Percentiles rank a stretch among this genome's conserved stretches.
Evolutionary conservation across 2,888 invertebrate genomes (phyloP).

Genomic region (Brenthis daphne): DNA sequence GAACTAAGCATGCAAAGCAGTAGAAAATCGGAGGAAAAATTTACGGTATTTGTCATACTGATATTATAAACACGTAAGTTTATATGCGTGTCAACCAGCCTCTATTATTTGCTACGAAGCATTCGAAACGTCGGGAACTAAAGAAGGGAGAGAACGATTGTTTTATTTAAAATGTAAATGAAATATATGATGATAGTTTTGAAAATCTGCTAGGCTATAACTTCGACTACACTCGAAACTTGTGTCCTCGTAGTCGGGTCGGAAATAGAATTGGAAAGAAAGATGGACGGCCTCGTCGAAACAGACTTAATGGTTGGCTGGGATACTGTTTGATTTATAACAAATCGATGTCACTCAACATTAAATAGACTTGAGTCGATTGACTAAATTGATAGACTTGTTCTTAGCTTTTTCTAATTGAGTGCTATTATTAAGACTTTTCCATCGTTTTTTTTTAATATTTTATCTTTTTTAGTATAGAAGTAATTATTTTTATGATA

Average conservation of each 20-base stretch:
- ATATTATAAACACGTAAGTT: no score
- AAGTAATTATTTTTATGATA: no score
- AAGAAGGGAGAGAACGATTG: no score
- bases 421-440: conserved; percentile 4
- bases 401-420: conserved; percentile 28
- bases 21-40: no score
- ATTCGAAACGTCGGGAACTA: no score
- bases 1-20: no score
- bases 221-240: conserved; percentile 40
- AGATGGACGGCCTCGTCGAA: conserved; percentile 47
- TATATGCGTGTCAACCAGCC: no score
- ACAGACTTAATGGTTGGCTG: conserved; percentile 44
- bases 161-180: no score
- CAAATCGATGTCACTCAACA: conserved; percentile 43
- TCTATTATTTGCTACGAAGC: no score
- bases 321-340: conserved; percentile 45
- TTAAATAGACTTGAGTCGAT: conserved; percentile 40
- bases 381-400: conserved; percentile 40
- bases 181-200: not conserved
- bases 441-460: not conserved
- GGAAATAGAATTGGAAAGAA: conserved; percentile 51
- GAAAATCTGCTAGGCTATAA: conserved; percentile 29
- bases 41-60: no score
- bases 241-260: conserved; percentile 41
- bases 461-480: not conserved